Evolutionary conservation across 2,888 invertebrate genomes (phyloP), one percentile per base, ranked within the genome.

Genomic region (Scelioninae gen. 2): DNA sequence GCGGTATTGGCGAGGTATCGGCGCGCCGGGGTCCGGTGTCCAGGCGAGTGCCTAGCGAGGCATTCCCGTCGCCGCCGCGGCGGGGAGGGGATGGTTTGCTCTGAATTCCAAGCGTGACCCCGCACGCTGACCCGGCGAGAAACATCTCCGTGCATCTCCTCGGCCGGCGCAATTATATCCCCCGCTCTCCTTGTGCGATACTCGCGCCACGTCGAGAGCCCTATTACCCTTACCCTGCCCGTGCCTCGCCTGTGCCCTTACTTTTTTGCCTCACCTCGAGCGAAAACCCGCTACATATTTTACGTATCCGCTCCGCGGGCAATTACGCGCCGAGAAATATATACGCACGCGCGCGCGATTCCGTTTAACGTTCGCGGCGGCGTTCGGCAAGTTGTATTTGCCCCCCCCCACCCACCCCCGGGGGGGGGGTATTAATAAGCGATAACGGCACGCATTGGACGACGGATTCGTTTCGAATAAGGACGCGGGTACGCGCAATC

Each of bases 41-140:
- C 65, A 74, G 69, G 64, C 55, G 65, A 53, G 57, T 39, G 43
- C 64, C 53, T 33, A 53, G 58, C 39, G 57, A 43, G 64, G 68
- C 64, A 45, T 53, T 61, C 60, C 58, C 55, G 48, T 68, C 73
- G 45, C 58, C 61, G 33, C 46, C 37, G 61, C 39, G 61, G 58
- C 63, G 43, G 60, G 53, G 76, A 76, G 82, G 84, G 84, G 82
- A 84, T 84, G 82, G 84, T 85, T 85, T 85, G 85, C 85, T 85
- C 85, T 85, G 85, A 84, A 85, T 85, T 85, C 85, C 85, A 85
- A 81, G 81, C 84, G 82, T 84, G 85, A 85, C 85, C 85, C 81
- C 77, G 74, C 81, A 78, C 76, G 82, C 83, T 85, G 85, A 85
- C 85, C 85, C 79, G 84, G 79, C 85, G 83, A 82, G 85, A 85